Percentiles rank a stretch among this genome's conserved stretches.
Conservation (phyloP, 2,797 vertebrate species). For the Eulemur coronatus region DNA sequence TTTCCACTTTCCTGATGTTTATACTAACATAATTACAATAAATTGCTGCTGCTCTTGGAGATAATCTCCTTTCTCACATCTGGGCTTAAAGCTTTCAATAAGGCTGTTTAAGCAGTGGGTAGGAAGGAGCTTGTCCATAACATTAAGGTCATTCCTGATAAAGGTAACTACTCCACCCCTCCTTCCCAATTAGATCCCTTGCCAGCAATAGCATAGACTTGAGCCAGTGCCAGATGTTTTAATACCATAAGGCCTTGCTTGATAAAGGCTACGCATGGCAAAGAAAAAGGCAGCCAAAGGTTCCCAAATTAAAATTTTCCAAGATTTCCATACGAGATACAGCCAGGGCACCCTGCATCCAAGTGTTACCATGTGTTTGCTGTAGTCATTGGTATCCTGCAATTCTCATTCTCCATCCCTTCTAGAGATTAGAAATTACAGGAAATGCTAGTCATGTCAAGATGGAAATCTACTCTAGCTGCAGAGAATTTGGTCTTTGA, state of each 20-base stretch:
- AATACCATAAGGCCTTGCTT: constrained; percentile 52
- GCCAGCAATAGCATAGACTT: constrained; percentile 69
- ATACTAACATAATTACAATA: constrained; percentile 51
- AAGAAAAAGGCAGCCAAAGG: constrained; percentile 5
- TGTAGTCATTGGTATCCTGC: constrained; percentile 17
- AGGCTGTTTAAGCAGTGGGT: constrained; percentile 2
- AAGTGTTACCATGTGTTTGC: constrained; percentile 60
- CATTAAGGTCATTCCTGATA: constrained; percentile 70
- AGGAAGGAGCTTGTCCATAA: constrained; percentile 66
- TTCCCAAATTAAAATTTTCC: constrained; percentile 65
- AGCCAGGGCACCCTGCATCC: constrained; percentile 48
- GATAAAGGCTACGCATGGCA: constrained; percentile 68
- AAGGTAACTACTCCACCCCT: constrained; percentile 57
- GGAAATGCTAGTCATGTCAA: constrained; percentile 24
- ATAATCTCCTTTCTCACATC: constrained; percentile 61
- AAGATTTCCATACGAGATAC: constrained; percentile 48
- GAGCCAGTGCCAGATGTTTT: constrained; percentile 58
- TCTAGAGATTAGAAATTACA: constrained; percentile 59
- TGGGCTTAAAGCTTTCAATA: constrained; percentile 57
- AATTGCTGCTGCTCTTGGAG: constrained; percentile 42
- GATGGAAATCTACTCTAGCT: constrained; percentile 34
- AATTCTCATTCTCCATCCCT: constrained; percentile 40
- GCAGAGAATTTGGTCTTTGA: constrained; percentile 38
- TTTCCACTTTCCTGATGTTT: constrained; percentile 56
- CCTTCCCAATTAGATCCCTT: constrained; percentile 51